Conservation (phyloP, 2,797 vertebrate genomes). For the Melopsittacus undulatus region DNA sequence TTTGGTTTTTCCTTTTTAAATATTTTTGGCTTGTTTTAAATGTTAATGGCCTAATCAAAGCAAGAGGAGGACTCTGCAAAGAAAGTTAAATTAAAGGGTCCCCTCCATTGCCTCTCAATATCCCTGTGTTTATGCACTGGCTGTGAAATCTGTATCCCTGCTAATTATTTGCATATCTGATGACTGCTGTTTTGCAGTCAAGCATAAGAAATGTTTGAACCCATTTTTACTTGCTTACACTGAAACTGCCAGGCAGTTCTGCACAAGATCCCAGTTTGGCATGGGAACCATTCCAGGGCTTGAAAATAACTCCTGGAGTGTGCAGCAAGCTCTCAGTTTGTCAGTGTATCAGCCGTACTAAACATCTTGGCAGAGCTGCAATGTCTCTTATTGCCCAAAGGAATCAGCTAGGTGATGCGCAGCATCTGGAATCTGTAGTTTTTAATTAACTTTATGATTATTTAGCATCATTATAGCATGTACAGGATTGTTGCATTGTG, state of each 20-base stretch:
- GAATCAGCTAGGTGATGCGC: slow-evolving; percentile 70
- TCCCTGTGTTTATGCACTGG: slow-evolving; percentile 3
- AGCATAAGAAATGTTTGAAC: slow-evolving; percentile 54
- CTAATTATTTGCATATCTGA: slow-evolving; percentile 22
- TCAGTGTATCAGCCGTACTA: slow-evolving; percentile 55
- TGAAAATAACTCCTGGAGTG: slow-evolving; percentile 62
- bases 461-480: slow-evolving; percentile 67
- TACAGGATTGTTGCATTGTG: slow-evolving; percentile 67
- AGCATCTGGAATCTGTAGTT: slow-evolving; percentile 81
- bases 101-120: not conserved
- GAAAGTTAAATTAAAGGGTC: slow-evolving; percentile 17
- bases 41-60: slow-evolving; percentile 38
- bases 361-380: slow-evolving; percentile 71
- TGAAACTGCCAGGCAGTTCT: slow-evolving; percentile 28
- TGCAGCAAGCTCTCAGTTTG: slow-evolving; percentile 46
- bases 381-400: slow-evolving; percentile 70
- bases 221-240: slow-evolving; percentile 30
- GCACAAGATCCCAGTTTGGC: slow-evolving; percentile 32
- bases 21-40: slow-evolving; percentile 45
- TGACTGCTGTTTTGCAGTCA: slow-evolving; percentile 48
- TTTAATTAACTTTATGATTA: slow-evolving; percentile 81
- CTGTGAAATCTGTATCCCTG: slow-evolving; percentile 25
- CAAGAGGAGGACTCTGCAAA: slow-evolving; percentile 6
- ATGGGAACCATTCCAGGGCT: slow-evolving; percentile 62
- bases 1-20: not conserved